Base-by-base conservation (phyloP, 2,888 invertebrate genomes). In the Athalia rosae region DNA sequence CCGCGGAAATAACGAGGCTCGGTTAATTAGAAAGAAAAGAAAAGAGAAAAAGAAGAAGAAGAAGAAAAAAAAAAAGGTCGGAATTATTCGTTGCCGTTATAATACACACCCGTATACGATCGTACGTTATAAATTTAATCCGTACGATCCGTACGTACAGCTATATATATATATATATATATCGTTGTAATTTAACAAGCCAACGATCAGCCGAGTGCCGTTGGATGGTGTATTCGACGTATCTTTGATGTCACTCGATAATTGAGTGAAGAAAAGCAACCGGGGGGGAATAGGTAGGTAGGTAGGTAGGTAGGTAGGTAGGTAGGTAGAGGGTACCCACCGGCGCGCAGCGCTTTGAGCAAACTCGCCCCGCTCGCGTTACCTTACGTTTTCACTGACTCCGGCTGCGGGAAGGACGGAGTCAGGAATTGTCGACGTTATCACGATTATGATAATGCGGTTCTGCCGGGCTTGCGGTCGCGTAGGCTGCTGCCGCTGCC, bases 401-500 rank as follows among this genome's bases (percentile, higher is more conserved):
- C 8, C 43, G 74, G 63, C 28, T 28, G 28, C 28, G 28, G 28
- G 28, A 47, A 28, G 67, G 43, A n/a, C 67, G 41, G 43, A 8
- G 41, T 28, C 67, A 28, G 67, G 45, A 74, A 73, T 76, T 50
- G 82, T 82, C 83, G 83, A 80, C 82, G 83, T 84, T 86, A 86
- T 87, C 87, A 83, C 84, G 86, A 85, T 85, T 86, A 85, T 84
- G 85, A 85, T 86, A 87, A 87, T 87, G 85, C 85, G 82, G 83
- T 83, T 83, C 84, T 83, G 81, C 81, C 76, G 66, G 48, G 28
- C 61, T 47, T 58, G 41, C 43, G 71, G 53, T 53, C 71, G 59
- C 71, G 66, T 15, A 28, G 28, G 28, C 28, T 28, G 28, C 28
- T 28, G 28, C 28, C 28, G 28, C 28, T 28, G n/a, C n/a, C n/a